These are phyloP conservation scores for Ursus arctos DNA, from an alignment of 2,113 vertebrate genomes.

Conservation along the genomic window DNA sequence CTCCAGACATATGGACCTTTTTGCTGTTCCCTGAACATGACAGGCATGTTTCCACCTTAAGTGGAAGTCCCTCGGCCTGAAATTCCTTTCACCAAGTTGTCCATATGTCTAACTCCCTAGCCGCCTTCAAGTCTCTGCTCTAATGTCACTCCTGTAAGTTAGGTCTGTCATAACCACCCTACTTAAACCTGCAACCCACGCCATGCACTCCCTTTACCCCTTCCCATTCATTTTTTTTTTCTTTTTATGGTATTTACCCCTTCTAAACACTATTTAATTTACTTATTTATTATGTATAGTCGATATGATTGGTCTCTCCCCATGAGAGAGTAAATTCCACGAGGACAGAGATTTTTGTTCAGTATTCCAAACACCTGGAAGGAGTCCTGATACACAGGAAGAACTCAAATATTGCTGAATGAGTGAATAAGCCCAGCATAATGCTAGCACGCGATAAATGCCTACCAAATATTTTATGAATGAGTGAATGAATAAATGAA, in stretches of 20 bases:
- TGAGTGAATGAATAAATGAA: neutral
- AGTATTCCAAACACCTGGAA: neutral
- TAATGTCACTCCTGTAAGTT: neutral
- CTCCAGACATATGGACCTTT: neutral
- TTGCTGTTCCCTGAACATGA: neutral
- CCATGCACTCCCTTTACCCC: neutral
- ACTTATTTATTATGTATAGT: neutral
- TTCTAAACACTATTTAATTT: conserved; percentile 48
- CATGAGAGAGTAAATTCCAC: conserved; percentile 37
- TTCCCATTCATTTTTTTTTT: neutral
- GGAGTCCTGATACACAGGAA: neutral
- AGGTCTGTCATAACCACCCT: neutral
- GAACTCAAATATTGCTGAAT: neutral
- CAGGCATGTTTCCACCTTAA: neutral
- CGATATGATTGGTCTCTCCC: neutral
- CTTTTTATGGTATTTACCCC: neutral
- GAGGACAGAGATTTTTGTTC: conserved; percentile 6
- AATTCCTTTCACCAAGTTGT: conserved; percentile 38
- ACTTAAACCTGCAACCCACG: neutral
- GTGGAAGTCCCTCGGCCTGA: neutral
- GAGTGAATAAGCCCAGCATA: neutral
- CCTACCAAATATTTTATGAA: neutral
- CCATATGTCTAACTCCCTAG: neutral
- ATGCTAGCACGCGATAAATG: neutral
- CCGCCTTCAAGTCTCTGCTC: neutral